Percentiles rank a stretch among this genome's conserved stretches.
phyloP scores from a whole-genome alignment of 2,113 vertebrate genomes.

The Sterna hirundo region DNA sequence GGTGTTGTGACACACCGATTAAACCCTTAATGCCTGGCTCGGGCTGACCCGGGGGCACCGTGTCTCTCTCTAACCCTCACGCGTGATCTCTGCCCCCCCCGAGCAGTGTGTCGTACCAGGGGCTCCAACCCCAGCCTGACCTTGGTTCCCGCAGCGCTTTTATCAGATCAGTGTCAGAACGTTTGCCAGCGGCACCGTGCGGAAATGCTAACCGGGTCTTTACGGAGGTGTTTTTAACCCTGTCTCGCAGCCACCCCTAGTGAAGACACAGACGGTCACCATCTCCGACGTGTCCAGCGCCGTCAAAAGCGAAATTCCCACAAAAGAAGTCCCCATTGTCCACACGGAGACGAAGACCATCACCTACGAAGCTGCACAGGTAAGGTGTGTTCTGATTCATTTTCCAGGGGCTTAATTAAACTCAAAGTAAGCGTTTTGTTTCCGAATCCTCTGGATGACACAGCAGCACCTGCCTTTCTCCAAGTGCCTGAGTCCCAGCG shows the following conservation, averaged over 20 bases:
- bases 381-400: slow-evolving; percentile 47
- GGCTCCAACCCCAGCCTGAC: background rate
- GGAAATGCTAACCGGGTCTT: background rate
- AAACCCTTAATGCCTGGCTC: background rate
- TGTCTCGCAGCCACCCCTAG: slow-evolving; percentile 85
- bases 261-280: slow-evolving; percentile 95
- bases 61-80: background rate
- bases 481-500: background rate
- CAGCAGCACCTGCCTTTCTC: background rate
- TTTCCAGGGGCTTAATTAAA: background rate
- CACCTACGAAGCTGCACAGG: slow-evolving; percentile 96
- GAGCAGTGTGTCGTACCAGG: background rate
- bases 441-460: background rate
- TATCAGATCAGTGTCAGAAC: slow-evolving; percentile 77
- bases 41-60: background rate
- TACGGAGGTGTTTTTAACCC: slow-evolving; percentile 14
- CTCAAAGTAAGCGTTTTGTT: accelerated
- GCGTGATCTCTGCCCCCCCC: background rate
- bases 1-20: background rate
- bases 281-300: slow-evolving; percentile 89
- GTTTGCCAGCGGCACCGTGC: background rate
- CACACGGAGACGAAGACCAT: slow-evolving; percentile 98
- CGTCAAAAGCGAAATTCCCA: slow-evolving; percentile 83
- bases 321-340: slow-evolving; percentile 91
- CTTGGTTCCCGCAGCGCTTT: slow-evolving; percentile 56